These are phyloP conservation scores for Heteromyza rotundicornis DNA, from an alignment of 2,888 invertebrate genomes.

Conservation along the genomic window DNA sequence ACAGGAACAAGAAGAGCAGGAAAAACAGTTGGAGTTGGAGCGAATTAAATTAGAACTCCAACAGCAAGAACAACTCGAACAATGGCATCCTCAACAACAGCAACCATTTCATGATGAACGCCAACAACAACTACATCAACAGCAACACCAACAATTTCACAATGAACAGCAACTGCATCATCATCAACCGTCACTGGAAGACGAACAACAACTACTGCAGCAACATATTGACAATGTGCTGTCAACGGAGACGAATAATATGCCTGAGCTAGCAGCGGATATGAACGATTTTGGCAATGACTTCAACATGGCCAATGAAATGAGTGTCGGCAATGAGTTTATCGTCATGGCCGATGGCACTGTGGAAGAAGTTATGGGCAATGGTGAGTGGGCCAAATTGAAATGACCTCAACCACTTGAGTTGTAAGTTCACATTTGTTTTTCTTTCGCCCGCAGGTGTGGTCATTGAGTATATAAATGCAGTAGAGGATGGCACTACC, in stretches of 20 bases:
- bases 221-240: slow-evolving; percentile 24
- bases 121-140: slow-evolving; percentile 3
- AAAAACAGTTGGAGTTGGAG: slow-evolving; percentile 5
- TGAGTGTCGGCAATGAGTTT: slow-evolving; percentile 50
- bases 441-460: slow-evolving; percentile 45
- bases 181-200: background rate
- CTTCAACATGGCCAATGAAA: slow-evolving; percentile 23
- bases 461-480: slow-evolving; percentile 53
- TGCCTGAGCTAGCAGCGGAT: slow-evolving; percentile 14
- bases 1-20: slow-evolving; percentile 26
- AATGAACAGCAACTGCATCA: background rate
- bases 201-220: background rate
- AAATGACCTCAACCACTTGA: no score
- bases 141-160: background rate
- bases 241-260: slow-evolving; percentile 40
- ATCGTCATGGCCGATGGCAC: slow-evolving; percentile 52
- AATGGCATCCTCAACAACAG: background rate
- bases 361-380: slow-evolving; percentile 46
- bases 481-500: slow-evolving; percentile 27
- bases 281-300: background rate
- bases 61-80: slow-evolving; percentile 1
- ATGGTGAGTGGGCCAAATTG: slow-evolving; percentile 23
- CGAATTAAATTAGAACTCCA: slow-evolving; percentile 15
- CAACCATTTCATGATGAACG: background rate
- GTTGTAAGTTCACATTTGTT: no score